A percentile compares a stretch with the other conserved stretches of the same genome.
These are phyloP conservation scores for Ostrea edulis DNA, from an alignment of 1,140 invertebrate genomes.

Conservation along the genomic window DNA sequence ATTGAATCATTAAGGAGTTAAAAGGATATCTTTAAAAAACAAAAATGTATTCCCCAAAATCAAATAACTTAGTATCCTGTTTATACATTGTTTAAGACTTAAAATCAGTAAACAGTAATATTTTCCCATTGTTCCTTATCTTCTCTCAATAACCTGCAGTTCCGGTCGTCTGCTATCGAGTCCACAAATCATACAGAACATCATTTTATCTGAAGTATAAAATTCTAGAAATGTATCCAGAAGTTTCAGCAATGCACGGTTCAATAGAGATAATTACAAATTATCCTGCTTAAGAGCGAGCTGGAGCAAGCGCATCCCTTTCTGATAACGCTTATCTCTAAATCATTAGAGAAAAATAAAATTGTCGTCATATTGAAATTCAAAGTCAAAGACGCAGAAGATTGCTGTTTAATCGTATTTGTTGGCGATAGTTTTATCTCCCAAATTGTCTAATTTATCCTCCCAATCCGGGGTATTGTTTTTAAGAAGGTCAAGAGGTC, in stretches of 20 bases:
- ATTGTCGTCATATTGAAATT: constrained; percentile 41
- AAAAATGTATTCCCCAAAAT: no score
- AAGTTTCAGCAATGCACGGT: background rate
- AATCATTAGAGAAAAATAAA: constrained; percentile 43
- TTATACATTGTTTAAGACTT: no score
- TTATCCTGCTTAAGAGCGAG: background rate
- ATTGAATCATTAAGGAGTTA: no score
- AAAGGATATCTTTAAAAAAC: no score
- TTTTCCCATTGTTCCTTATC: constrained; percentile 26
- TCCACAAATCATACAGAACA: constrained; percentile 3
- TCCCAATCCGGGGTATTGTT: background rate
- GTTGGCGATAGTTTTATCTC: constrained; percentile 8
- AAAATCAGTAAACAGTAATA: background rate
- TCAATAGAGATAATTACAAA: background rate
- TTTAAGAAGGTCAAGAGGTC: constrained; percentile 6
- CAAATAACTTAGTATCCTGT: no score
- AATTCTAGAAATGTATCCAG: constrained; percentile 43
- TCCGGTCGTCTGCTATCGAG: constrained; percentile 11
- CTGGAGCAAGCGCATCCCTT: background rate
- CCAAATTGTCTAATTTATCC: background rate
- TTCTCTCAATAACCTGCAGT: background rate
- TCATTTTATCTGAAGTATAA: constrained; percentile 43
- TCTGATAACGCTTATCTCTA: constrained; percentile 3
- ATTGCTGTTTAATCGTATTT: constrained; percentile 12
- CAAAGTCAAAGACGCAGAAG: constrained; percentile 20